A percentile compares a stretch with the other conserved stretches of the same genome.
Conservation (phyloP, 1,140 invertebrate genomes). For the Musca domestica region DNA sequence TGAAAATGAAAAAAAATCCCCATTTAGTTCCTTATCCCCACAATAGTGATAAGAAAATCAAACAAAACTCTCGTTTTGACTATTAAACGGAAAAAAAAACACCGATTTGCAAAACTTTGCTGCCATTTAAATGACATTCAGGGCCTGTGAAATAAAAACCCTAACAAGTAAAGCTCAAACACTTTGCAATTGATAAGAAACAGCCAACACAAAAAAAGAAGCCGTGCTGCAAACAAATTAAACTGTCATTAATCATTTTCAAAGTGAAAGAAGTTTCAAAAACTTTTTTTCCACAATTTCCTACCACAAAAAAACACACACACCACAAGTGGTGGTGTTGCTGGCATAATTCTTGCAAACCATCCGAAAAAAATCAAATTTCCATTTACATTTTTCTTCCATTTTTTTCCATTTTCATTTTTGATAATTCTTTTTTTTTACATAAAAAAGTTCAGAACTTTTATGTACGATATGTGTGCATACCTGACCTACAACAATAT, state of each 20-base stretch:
- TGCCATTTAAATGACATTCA: no score
- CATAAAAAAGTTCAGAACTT: background rate
- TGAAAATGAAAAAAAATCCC: no score
- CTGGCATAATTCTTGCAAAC: slow-evolving; percentile 6
- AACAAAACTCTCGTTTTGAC: no score
- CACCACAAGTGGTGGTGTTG: background rate
- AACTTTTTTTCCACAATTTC: slow-evolving; percentile 4
- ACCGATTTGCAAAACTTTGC: no score
- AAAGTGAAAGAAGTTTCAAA: slow-evolving; percentile 1
- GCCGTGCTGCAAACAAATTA: slow-evolving; percentile 41
- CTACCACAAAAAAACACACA: background rate
- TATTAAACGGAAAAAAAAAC: no score
- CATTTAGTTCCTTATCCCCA: no score
- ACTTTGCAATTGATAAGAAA: no score
- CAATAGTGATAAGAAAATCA: no score
- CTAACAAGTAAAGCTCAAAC: no score
- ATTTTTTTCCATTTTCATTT: background rate
- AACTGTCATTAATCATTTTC: slow-evolving; percentile 51
- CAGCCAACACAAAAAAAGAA: no score
- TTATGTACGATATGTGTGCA: no score
- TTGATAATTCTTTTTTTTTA: background rate
- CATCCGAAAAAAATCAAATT: background rate
- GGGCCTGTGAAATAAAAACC: no score
- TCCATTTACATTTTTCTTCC: background rate
- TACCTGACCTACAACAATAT: slow-evolving; percentile 19